A percentile compares a stretch with the other conserved stretches of the same genome.
Conservation (phyloP, 2,888 invertebrate genomes). For the Chrysolina americana region DNA sequence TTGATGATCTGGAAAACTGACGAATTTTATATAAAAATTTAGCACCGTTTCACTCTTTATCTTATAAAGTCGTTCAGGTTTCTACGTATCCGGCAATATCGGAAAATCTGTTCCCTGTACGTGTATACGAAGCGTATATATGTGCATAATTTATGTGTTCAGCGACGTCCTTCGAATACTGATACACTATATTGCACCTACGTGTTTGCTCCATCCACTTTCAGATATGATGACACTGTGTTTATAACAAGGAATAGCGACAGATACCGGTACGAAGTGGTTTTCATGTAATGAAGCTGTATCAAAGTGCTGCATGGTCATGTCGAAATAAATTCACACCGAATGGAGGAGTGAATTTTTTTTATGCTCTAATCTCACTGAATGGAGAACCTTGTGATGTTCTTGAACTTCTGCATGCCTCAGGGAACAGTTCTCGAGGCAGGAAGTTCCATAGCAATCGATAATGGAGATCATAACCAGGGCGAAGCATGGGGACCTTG, state of each 20-base stretch:
- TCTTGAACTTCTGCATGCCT: too few species aligned
- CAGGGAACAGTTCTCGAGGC: too few species aligned
- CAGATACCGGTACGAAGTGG: constrained; percentile 1
- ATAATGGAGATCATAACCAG: too few species aligned
- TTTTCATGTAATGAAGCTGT: neutral
- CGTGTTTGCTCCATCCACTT: constrained; percentile 15
- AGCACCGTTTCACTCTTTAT: neutral
- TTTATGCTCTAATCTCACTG: too few species aligned
- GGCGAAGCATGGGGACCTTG: too few species aligned
- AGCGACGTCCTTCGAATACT: neutral
- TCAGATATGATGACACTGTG: constrained; percentile 9
- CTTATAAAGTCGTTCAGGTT: constrained; percentile 9
- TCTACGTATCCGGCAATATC: constrained; percentile 21
- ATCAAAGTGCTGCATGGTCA: neutral
- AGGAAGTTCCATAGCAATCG: too few species aligned
- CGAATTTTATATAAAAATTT: neutral
- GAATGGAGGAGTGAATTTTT: too few species aligned
- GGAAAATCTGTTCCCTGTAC: constrained; percentile 32
- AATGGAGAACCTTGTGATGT: too few species aligned
- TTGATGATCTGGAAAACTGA: neutral
- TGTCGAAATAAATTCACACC: neutral
- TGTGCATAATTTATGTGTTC: constrained; percentile 39
- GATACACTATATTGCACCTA: constrained; percentile 15
- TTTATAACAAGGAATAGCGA: neutral
- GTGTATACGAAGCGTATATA: constrained; percentile 15